These are phyloP conservation scores for Lepidurus arcticus DNA, from an alignment of 1,140 invertebrate genomes.

Conservation along the genomic window DNA sequence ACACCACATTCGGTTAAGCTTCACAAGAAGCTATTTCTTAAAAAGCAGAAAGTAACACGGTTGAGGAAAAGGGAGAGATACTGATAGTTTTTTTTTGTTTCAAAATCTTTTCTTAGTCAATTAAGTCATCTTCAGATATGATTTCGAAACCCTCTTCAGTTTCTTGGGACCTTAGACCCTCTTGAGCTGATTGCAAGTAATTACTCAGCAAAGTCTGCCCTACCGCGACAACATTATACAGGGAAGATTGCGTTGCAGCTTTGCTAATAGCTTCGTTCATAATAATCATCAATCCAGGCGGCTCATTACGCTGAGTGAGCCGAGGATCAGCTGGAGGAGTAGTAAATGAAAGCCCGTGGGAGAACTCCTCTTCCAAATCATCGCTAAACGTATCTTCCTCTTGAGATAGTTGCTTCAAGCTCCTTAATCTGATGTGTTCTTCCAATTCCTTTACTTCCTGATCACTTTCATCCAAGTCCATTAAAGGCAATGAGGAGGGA, in stretches of 20 bases:
- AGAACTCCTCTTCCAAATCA: constrained; percentile 1
- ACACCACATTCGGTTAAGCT: neutral
- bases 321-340: constrained; percentile 5
- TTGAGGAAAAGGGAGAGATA: neutral
- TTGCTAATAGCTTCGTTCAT: neutral
- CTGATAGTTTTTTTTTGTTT: neutral
- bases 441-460: constrained; percentile 4
- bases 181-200: constrained; percentile 6
- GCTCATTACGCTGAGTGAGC: neutral
- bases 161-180: neutral
- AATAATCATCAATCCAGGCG: neutral
- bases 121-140: neutral
- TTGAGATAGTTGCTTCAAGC: constrained; percentile 6
- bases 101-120: neutral
- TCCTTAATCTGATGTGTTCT: constrained; percentile 7
- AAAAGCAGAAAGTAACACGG: neutral
- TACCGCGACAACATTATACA: neutral
- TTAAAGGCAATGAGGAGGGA: neutral
- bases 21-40: neutral
- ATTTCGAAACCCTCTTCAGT: constrained; percentile 6
- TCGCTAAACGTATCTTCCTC: neutral
- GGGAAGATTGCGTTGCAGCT: neutral
- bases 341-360: neutral
- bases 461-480: constrained; percentile 5
- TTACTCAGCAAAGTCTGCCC: neutral